Base-by-base conservation (phyloP, 2,888 invertebrate species). In the Isoperla grammatica region DNA sequence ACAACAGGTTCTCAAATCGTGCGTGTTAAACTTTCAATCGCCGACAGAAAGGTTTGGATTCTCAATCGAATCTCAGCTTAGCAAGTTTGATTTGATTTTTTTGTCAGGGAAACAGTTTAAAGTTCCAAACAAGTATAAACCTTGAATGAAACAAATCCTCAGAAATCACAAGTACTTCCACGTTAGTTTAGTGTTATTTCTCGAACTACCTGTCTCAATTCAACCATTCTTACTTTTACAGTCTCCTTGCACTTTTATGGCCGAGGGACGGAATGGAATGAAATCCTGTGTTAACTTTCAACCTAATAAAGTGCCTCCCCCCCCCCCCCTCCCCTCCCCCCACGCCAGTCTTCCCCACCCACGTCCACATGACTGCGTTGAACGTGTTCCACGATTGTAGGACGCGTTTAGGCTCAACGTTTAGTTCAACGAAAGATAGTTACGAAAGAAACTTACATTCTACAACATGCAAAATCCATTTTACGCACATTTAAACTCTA, bases 181-280 rank as follows among this genome's bases (percentile, higher is more conserved):
- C 56, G 56, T 60, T 56, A 39, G 56, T 60, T 60, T 60, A 60
- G 56, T 60, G 56, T 56, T 56, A 56, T 60, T 56, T 56, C 56
- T 60, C 37, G 49, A 40, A 39, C 58, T 40, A 40, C 53, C 53
- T 53, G 53, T 53, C 53, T 39, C 17, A 19, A 37, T 37, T 13
- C 53, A 53, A 39, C 37, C 11, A 8, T 45, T 13, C 19, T 35
- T 39, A 50, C 42, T 56, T 60, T 60, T 56, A 59, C 37, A 37
- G 19, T 15, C 39, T 15, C 12, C 53, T 15, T 53, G 53, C 39
- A 39, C 37, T 48, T 46, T 60, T 56, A 56, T 50, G 49, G 48
- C 42, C 35, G 17, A 56, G 15, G 50, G 29, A 29, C 29, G 49
- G 43, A 60, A 60, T 50, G 29, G 49, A 39, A 56, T 49, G 56